These are phyloP conservation scores for Porites divaricata DNA, from an alignment of 92 coral and sea anemone genomes.

Conservation along the genomic window DNA sequence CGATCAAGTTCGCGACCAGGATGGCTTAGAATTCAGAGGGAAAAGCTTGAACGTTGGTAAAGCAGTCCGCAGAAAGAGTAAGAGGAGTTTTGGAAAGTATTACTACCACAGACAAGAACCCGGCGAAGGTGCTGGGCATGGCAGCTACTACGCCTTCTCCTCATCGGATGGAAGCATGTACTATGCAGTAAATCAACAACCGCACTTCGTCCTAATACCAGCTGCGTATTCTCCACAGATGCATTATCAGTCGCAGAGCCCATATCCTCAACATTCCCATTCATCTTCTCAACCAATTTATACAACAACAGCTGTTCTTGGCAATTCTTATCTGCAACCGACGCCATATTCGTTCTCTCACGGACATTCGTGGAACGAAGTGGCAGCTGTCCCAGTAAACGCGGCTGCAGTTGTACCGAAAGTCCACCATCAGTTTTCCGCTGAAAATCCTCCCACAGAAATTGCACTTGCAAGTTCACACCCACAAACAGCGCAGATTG, in stretches of 20 bases:
- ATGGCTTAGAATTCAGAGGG: conserved; percentile 86
- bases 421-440: conserved; percentile 49
- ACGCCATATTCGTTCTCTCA: conserved; percentile 60
- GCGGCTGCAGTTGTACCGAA: conserved; percentile 63
- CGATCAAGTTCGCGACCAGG: conserved; percentile 83
- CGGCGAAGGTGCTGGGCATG: conserved; percentile 57
- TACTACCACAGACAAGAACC: conserved; percentile 79
- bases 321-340: conserved; percentile 64
- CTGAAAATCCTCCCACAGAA: conserved; percentile 59
- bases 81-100: conserved; percentile 73
- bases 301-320: conserved; percentile 66
- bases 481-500: conserved; percentile 67
- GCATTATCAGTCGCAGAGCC: conserved; percentile 73
- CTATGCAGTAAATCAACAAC: conserved; percentile 65
- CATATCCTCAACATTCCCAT: conserved; percentile 73
- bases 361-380: conserved; percentile 73
- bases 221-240: conserved; percentile 70
- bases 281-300: conserved; percentile 74
- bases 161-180: conserved; percentile 72
- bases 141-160: conserved; percentile 64
- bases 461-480: conserved; percentile 57
- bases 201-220: conserved; percentile 69
- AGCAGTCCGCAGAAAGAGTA: conserved; percentile 89
- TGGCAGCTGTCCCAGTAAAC: conserved; percentile 55
- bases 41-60: conserved; percentile 85